Conservation (phyloP, 1,140 invertebrate genomes). For the Adoxophyes honmai region DNA sequence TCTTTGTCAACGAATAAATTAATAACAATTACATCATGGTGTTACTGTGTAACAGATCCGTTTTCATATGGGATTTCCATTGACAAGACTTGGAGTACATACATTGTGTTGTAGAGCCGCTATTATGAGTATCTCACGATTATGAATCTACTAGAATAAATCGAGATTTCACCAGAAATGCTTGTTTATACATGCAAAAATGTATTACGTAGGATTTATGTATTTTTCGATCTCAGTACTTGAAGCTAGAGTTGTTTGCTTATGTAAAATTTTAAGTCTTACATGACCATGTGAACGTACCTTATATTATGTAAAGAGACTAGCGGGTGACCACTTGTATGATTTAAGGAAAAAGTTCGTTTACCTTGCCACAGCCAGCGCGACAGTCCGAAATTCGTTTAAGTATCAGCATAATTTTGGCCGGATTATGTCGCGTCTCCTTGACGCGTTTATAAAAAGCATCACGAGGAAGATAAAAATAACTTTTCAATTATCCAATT, state of each 20-base stretch:
- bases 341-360: constrained; percentile 7
- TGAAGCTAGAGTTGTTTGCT: no score
- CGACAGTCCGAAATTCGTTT: constrained; percentile 1
- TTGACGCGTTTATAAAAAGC: constrained; percentile 10
- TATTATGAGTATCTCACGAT: no score
- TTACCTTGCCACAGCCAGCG: constrained; percentile 5
- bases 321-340: not conserved
- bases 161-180: no score
- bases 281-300: no score
- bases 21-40: constrained; percentile 26
- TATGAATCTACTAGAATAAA: no score
- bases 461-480: constrained; percentile 4
- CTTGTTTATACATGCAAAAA: no score
- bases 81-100: constrained; percentile 9
- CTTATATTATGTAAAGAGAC: not conserved
- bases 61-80: constrained; percentile 31
- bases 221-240: no score
- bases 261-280: no score
- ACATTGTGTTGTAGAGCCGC: no score
- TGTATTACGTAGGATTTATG: no score
- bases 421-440: not conserved
- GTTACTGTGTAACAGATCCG: constrained; percentile 29
- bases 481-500: constrained; percentile 4
- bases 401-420: not conserved
- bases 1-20: constrained; percentile 4